Base-by-base conservation (phyloP, 2,113 vertebrate species). In the Scopus umbretta region DNA sequence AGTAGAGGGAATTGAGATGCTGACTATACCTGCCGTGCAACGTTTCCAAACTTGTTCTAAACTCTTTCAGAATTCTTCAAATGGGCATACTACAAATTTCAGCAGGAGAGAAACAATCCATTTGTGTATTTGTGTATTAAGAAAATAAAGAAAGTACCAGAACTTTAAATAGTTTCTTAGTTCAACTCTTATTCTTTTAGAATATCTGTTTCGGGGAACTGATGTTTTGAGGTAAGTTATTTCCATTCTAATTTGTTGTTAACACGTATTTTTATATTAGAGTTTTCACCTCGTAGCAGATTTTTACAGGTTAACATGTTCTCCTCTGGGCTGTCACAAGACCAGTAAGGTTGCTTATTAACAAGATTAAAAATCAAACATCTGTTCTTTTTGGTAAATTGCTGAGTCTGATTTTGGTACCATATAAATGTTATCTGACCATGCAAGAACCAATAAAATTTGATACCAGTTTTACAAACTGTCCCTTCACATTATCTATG, bases 341-440 rank as follows among this genome's bases (percentile, higher is more conserved):
- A 87, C 43, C 32, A 47, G 36, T 95, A 83, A 86, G n/a, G 56
- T 56, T 91, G 26, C 1, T 11, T 67, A 76, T 86, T 78, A 90
- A 61, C 13, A 63, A 80, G 43, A 67, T 63, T n/a, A 85, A 93
- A 95, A 94, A 84, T 29, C 14, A 80, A 42, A 38, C 26, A 52
- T 78, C n/a, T 88, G 13, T 86, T 96, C 59, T 59, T 89, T 92
- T n/a, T 72, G 47, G 52, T 90, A 95, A 97, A 94, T 92, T 52
- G 34, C 40, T 21, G 30, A 94, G 38, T 93, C 63, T 79, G n/a
- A 88, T 88, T 43, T 95, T 86, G 82, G 49, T 30, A 45, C 45
- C 55, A 82, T 65, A 91, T 74, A 93, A 96, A 95, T 84, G 20
- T 16, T 82, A 67, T 75, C 50, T 96, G 66, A 92, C 56, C 38